Base-by-base conservation (phyloP, 2,113 vertebrate species). In the Cryptotis parvus region DNA sequence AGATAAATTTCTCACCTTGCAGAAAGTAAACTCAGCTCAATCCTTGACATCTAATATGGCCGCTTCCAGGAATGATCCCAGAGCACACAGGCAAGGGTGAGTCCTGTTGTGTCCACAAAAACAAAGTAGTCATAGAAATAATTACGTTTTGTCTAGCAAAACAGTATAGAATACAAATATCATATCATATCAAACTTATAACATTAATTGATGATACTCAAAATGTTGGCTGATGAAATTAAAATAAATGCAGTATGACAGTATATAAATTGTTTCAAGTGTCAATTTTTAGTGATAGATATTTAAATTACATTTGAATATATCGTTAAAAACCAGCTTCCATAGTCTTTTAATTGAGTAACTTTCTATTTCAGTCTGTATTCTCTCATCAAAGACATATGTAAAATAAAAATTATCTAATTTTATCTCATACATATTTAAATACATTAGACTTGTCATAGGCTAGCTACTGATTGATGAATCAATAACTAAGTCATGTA, bases 311-410 rank as follows among this genome's bases (percentile, higher is more conserved):
- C 49, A 1, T 43, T 70, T 45, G 29, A 0, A 2, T 73, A 26
- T 69, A 72, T 27, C 4, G 72, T 1, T 39, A 63, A 89, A 77
- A 2, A 80, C 2, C 4, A 75, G 20, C 3, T 88, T 72, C 26
- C 78, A 1, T 58, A 85, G 63, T 10, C 41, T 94, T 93, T 84
- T 90, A 4, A 58, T 31, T 41, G 4, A 80, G n/a, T 35, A 75
- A 55, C 29, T 84, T 91, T 90, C 26, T 78, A 69, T 78, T 66
- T 79, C 66, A 76, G 18, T 45, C 91, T 86, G 6, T 33, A 79
- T 91, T 91, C 31, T 45, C n/a, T n/a, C n/a, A 63, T 4, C 4
- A 80, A 5, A n/a, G 45, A 84, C 84, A 22, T 14, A 84, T 22
- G 45, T 3, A n/a, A 66, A 27, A 58, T 79, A 86, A 83, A 88